Percentiles rank a stretch among this genome's conserved stretches.
Conservation (phyloP, 2,888 invertebrate species). For the Drosophila diplacantha region DNA sequence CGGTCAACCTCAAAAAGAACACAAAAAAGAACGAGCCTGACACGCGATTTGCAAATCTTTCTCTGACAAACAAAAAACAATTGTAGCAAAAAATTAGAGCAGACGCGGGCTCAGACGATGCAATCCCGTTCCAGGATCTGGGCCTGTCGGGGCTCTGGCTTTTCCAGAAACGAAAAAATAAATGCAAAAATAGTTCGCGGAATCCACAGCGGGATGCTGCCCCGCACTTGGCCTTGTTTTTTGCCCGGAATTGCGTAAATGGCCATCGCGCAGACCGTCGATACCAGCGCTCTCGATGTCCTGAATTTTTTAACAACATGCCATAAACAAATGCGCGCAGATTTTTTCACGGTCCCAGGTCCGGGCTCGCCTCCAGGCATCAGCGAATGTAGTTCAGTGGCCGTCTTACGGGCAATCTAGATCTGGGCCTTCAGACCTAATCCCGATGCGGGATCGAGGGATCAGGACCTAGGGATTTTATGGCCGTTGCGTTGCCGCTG, state of each 20-base stretch:
- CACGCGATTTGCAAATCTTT: conserved; percentile 39
- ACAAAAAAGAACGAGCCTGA: conserved; percentile 22
- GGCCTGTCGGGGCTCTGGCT: conserved; percentile 2
- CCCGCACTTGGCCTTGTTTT: conserved; percentile 47
- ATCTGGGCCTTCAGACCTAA: conserved; percentile 36
- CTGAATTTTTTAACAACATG: conserved; percentile 61
- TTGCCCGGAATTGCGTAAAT: conserved; percentile 55
- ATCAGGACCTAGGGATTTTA: conserved; percentile 42
- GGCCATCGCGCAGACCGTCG: conserved; percentile 3
- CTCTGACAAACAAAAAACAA: conserved; percentile 44
- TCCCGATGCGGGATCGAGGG: conserved; percentile 3
- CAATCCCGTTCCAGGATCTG: conserved; percentile 25
- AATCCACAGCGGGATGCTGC: conserved; percentile 33
- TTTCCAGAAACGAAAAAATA: conserved; percentile 22
- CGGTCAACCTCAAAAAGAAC: conserved; percentile 36
- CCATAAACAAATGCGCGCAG: conserved; percentile 47
- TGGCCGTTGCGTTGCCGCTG: conserved; percentile 38
- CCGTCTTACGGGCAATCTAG: conserved; percentile 54
- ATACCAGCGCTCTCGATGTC: conserved; percentile 46
- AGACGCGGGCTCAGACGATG: conserved; percentile 15
- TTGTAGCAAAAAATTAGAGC: conserved; percentile 58
- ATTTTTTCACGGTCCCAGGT: conserved; percentile 36
- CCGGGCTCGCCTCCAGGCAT: conserved; percentile 8
- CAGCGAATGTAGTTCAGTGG: conserved; percentile 45
- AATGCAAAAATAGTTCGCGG: conserved; percentile 33